A percentile compares a stretch with the other conserved stretches of the same genome.
phyloP scores from a whole-genome alignment of 2,888 invertebrate genomes.

The Rhagium mordax region DNA sequence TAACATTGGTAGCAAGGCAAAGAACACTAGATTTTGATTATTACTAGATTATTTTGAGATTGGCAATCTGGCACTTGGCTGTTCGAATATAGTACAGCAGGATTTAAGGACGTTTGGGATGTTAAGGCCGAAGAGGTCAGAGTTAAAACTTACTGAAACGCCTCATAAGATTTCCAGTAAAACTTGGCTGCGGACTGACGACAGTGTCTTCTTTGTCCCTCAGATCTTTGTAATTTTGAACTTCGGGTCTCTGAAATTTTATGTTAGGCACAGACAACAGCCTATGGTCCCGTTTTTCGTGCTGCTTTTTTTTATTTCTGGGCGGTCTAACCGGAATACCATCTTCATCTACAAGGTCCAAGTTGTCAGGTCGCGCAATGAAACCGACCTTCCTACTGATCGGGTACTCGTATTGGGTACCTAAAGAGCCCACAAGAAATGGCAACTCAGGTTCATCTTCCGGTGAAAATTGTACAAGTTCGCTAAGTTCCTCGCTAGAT shows the following conservation, averaged over 20 bases:
- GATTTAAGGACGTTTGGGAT: slow-evolving; percentile 34
- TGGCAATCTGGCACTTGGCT: slow-evolving; percentile 38
- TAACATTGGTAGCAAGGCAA: no score
- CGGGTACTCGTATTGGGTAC: slow-evolving; percentile 57
- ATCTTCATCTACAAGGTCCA: slow-evolving; percentile 74
- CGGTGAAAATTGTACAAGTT: slow-evolving; percentile 61
- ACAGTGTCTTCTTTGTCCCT: slow-evolving; percentile 71
- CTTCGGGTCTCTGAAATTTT: slow-evolving; percentile 75
- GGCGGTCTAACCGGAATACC: slow-evolving; percentile 75
- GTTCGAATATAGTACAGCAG: slow-evolving; percentile 37
- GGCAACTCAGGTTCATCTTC: slow-evolving; percentile 56
- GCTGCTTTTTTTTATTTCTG: slow-evolving; percentile 71
- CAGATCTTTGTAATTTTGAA: slow-evolving; percentile 72
- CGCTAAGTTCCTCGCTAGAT: slow-evolving; percentile 69
- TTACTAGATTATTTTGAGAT: no score
- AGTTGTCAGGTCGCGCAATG: slow-evolving; percentile 75
- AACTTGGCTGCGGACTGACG: slow-evolving; percentile 68
- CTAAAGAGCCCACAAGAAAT: slow-evolving; percentile 61
- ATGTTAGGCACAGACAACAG: slow-evolving; percentile 86
- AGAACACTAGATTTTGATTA: no score
- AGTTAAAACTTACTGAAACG: slow-evolving; percentile 88
- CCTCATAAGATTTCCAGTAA: slow-evolving; percentile 84
- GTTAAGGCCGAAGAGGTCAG: slow-evolving; percentile 35
- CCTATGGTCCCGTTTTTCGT: slow-evolving; percentile 74
- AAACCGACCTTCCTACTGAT: slow-evolving; percentile 53